Percentiles rank a stretch among this genome's conserved stretches.
phyloP scores from a whole-genome alignment of 2,797 vertebrate genomes.

The Babyrousa celebensis region DNA sequence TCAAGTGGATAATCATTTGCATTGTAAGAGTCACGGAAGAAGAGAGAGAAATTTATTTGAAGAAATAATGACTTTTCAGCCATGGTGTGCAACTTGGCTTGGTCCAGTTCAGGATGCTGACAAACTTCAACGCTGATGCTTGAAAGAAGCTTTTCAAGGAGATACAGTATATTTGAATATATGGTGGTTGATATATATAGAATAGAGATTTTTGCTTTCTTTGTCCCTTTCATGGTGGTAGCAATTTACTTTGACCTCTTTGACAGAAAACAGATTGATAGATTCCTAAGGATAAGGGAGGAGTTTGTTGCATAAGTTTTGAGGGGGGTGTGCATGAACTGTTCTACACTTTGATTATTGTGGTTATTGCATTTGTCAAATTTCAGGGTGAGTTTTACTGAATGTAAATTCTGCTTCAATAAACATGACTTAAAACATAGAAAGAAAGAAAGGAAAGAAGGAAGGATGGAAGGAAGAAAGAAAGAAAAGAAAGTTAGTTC shows the following conservation, averaged over 20 bases:
- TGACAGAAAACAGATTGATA: neutral
- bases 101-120: constrained; percentile 4
- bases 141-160: neutral
- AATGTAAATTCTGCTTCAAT: constrained; percentile 36
- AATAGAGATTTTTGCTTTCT: neutral
- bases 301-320: neutral
- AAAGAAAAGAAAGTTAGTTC: neutral
- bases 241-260: neutral
- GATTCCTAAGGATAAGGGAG: neutral
- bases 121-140: neutral
- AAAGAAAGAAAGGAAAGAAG: neutral
- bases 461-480: no score
- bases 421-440: constrained; percentile 56
- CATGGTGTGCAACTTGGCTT: neutral
- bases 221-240: neutral
- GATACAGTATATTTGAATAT: neutral
- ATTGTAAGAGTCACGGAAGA: neutral
- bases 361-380: neutral
- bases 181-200: neutral
- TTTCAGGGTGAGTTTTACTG: neutral
- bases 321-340: neutral
- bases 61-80: neutral
- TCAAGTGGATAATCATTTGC: neutral
- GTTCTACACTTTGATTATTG: neutral
- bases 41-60: neutral